Base-by-base conservation (phyloP, 2,113 vertebrate species). In the Salvelinus sp. region DNA sequence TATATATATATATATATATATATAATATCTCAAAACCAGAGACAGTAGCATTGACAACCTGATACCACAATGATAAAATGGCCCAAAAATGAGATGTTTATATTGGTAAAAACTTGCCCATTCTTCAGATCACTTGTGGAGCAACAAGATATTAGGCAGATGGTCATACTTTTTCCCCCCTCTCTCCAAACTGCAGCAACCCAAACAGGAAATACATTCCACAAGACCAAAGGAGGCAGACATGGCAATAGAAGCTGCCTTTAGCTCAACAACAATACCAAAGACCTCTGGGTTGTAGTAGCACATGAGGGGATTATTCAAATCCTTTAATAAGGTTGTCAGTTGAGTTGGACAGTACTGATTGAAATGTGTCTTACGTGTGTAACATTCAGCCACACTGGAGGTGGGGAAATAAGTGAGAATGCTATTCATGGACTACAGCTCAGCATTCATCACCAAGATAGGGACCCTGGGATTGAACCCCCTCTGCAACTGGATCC, bases 131-230 rank as follows among this genome's bases (percentile, higher is more conserved):
- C 27, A 38, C 18, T 68, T 68, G 33, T 62, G 60, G 22, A 50
- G 18, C 23, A 78, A 66, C 73, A 58, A 28, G 13, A 30, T 28
- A n/a, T 68, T 68, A 0, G 25, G 65, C 7, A 60, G 22, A 1
- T 20, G 20, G 62, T 25, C 47, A 72, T 16, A 44, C 7, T 14
- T n/a, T 64, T 33, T 58, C 30, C 47, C 72, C 74, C 72, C 74
- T 28, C 76, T 80, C 80, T 76, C 71, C 57, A 74, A 77, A 80
- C 67, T 44, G 44, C 69, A 68, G 3, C 4, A 48, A 88, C 76
- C 77, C 82, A 84, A 90, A 87, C 83, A 89, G 82, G 87, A 88
- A 90, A 86, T 77, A 77, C 85, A 87, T 83, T 87, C 79, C 77
- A 82, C 79, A 81, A 82, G 77, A 88, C 77, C 84, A 82, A 79